Base-by-base conservation (phyloP, 2,113 vertebrate species). In the Nerophis lumbriciformis region DNA sequence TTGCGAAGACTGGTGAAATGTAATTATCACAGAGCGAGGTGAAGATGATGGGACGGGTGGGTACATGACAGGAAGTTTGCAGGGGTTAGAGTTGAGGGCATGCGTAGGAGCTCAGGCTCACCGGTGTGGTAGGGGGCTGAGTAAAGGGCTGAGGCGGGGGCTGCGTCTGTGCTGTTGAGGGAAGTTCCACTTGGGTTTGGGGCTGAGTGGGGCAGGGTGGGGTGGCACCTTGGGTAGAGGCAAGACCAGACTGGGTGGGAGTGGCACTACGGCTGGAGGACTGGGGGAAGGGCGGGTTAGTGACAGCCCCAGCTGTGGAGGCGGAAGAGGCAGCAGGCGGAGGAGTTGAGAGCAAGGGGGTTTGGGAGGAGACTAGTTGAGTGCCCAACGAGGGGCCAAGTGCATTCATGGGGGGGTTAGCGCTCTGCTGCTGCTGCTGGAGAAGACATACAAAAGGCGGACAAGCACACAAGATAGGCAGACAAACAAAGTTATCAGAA, bases 71-170 rank as follows among this genome's bases (percentile, higher is more conserved):
- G 0, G 88, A 78, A 0, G 77, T 59, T 45, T 59, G 79, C 73
- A 89, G 85, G 58, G 56, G 35, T 64, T 59, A 77, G 67, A 72
- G 67, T 61, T 68, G 63, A 74, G 76, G 80, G 63, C 82, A 85
- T 84, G 80, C 80, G 61, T 58, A 74, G 75, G 72, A 68, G 74
- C 83, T 86, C 74, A 54, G 72, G 90, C 96, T 98, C 87, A 98
- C 96, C 86, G 95, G 95, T 59, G 94, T 97, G 87, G 92, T 90
- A 5, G 96, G 95, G 69, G 92, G 92, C 78, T 94, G 92, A 73
- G 94, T 93, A 15, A 35, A 92, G 88, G 83, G 62, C 76, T 89
- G 89, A 74, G 94, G 93, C 15, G 19, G 93, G 88, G 83, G 62
- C 79, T 90, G 89, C 68, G 85, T 78, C 81, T 89, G 87, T 14